A percentile compares a stretch with the other conserved stretches of the same genome.
phyloP scores from a whole-genome alignment of 2,888 invertebrate genomes.

The Mycogona germanica region DNA sequence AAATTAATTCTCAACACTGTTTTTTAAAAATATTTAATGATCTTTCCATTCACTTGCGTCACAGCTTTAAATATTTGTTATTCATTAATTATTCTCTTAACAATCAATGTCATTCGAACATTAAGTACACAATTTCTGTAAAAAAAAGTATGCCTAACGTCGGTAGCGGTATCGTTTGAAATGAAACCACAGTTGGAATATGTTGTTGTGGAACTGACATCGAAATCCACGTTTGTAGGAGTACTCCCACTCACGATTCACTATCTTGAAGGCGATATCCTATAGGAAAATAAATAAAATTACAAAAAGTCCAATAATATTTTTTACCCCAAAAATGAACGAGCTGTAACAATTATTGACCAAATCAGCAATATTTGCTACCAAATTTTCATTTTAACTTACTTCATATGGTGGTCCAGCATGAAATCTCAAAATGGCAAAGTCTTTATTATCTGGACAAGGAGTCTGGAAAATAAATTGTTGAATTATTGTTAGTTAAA shows the following conservation, averaged over 20 bases:
- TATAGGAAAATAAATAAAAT: constrained; percentile 24
- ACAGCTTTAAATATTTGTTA: not conserved
- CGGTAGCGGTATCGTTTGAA: constrained; percentile 97
- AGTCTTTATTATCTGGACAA: constrained; percentile 84
- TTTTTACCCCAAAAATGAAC: too few species aligned
- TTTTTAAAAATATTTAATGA: constrained; percentile 5
- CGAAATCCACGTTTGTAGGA: constrained; percentile 96
- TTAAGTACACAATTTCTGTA: not conserved
- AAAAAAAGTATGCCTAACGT: constrained; percentile 31
- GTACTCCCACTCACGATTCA: constrained; percentile 99
- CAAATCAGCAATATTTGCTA: too few species aligned
- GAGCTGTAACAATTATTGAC: too few species aligned
- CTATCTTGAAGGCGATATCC: constrained; percentile 97
- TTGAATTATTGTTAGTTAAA: not conserved
- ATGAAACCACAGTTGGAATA: constrained; percentile 99
- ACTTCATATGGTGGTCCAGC: constrained; percentile 98
- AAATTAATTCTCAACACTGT: too few species aligned
- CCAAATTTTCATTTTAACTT: constrained; percentile 8
- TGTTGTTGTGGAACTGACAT: constrained; percentile 99
- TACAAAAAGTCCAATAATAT: not conserved
- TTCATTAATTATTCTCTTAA: not conserved
- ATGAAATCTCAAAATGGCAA: constrained; percentile 84
- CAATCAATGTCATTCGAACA: not conserved
- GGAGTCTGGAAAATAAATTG: constrained; percentile 50
- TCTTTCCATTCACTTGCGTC: not conserved